Conservation (phyloP, 2,888 invertebrate species). For the Spodoptera picta region DNA sequence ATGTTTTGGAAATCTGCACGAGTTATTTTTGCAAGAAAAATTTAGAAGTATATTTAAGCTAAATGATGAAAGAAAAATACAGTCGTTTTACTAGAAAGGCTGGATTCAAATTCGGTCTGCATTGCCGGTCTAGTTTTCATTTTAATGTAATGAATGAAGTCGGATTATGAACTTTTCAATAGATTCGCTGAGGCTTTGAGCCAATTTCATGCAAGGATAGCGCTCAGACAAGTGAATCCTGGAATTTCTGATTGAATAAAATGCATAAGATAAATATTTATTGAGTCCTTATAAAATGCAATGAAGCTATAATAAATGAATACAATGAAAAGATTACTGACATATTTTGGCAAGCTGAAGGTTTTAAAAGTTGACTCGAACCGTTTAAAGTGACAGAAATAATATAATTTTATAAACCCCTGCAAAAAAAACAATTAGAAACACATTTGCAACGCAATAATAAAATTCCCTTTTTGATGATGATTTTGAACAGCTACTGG, state of each 20-base stretch:
- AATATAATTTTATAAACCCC: too few relatives aligned
- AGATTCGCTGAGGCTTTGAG: neutral
- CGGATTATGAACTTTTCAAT: slow-evolving; percentile 3
- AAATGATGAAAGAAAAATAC: slow-evolving; percentile 47
- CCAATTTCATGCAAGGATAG: neutral
- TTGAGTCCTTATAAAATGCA: too few relatives aligned
- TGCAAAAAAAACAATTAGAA: too few relatives aligned
- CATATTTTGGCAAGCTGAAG: too few relatives aligned
- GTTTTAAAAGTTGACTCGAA: too few relatives aligned
- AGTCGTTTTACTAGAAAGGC: slow-evolving; percentile 9
- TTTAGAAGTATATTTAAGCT: slow-evolving; percentile 5
- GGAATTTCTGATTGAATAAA: neutral
- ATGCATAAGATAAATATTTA: too few relatives aligned
- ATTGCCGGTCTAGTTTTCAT: slow-evolving; percentile 7
- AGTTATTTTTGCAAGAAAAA: slow-evolving; percentile 23
- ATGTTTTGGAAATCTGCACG: slow-evolving; percentile 12
- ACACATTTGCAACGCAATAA: too few relatives aligned
- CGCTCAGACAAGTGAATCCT: neutral
- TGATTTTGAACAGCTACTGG: too few relatives aligned
- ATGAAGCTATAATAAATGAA: too few relatives aligned
- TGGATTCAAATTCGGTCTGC: slow-evolving; percentile 19
- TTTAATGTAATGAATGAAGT: slow-evolving; percentile 29
- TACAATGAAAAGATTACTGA: too few relatives aligned
- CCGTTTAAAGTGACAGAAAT: too few relatives aligned
- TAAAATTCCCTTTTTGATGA: too few relatives aligned